Conservation (phyloP, 2,888 invertebrate genomes). For the Rambutsinella grinnellia region DNA sequence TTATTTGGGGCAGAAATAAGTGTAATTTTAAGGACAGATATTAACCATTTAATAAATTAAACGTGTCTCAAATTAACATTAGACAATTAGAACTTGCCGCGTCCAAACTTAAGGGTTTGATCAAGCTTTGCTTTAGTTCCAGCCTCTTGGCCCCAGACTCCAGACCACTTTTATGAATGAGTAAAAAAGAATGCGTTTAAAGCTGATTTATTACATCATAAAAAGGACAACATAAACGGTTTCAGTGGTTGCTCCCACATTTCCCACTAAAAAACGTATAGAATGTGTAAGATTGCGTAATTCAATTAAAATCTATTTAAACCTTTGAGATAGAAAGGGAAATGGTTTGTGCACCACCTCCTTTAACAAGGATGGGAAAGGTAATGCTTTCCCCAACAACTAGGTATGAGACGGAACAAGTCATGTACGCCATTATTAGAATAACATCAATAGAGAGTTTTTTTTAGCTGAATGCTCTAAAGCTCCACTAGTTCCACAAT, state of each 20-base stretch:
- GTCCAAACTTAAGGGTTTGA: too few species aligned
- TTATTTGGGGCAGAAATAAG: too few species aligned
- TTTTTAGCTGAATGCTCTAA: too few species aligned
- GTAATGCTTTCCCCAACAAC: not conserved
- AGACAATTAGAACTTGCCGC: too few species aligned
- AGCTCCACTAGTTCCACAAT: too few species aligned
- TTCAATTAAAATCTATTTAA: slow-evolving; percentile 44
- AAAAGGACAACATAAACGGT: slow-evolving; percentile 14
- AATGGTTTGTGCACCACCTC: not conserved
- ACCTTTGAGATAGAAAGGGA: slow-evolving; percentile 1
- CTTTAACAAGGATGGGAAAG: not conserved
- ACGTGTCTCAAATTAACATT: too few species aligned
- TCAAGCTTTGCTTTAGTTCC: too few species aligned
- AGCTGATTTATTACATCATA: slow-evolving; percentile 41
- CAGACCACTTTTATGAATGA: not conserved
- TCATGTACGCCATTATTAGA: not conserved
- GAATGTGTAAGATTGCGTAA: slow-evolving; percentile 8
- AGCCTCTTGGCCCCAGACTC: not conserved
- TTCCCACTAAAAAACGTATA: not conserved
- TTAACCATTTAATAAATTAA: too few species aligned
- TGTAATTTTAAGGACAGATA: too few species aligned
- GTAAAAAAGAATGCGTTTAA: slow-evolving; percentile 22
- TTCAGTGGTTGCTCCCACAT: not conserved
- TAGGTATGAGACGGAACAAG: not conserved
- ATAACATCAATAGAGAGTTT: not conserved